These are phyloP conservation scores for Parnassius glacialis DNA, from an alignment of 2,888 invertebrate genomes.

Conservation along the genomic window DNA sequence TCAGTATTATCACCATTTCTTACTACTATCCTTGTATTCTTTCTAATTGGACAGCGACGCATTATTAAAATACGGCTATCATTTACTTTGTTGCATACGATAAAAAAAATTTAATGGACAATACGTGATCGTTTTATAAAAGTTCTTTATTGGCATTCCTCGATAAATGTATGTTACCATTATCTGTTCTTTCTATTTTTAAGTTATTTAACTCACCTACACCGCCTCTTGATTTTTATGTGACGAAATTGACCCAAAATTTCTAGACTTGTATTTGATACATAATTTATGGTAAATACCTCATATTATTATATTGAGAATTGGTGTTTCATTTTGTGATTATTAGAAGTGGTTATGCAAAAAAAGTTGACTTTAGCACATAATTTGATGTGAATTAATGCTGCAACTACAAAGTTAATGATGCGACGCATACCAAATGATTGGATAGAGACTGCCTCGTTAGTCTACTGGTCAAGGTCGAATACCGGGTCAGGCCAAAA, in stretches of 20 bases:
- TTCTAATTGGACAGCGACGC: background rate
- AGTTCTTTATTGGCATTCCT: background rate
- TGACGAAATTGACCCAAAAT: background rate
- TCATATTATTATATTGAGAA: too few species aligned
- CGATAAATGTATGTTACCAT: background rate
- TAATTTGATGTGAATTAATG: too few species aligned
- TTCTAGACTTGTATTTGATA: background rate
- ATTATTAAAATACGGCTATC: slow-evolving; percentile 9
- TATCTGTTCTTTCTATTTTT: slow-evolving; percentile 10
- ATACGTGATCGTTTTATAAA: background rate
- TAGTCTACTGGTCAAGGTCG: too few species aligned
- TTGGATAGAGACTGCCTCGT: too few species aligned
- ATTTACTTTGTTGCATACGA: background rate
- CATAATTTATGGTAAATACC: slow-evolving; percentile 3
- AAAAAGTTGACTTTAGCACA: too few species aligned
- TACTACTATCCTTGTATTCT: too few species aligned
- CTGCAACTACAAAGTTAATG: too few species aligned
- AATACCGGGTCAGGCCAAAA: too few species aligned
- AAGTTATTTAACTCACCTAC: background rate
- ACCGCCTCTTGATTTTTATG: background rate
- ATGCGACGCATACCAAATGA: too few species aligned
- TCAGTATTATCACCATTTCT: too few species aligned
- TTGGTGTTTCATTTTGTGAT: too few species aligned
- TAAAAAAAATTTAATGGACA: background rate
- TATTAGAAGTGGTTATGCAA: too few species aligned